Conservation (phyloP, 2,888 invertebrate species). For the Drosophila anomelani region DNA sequence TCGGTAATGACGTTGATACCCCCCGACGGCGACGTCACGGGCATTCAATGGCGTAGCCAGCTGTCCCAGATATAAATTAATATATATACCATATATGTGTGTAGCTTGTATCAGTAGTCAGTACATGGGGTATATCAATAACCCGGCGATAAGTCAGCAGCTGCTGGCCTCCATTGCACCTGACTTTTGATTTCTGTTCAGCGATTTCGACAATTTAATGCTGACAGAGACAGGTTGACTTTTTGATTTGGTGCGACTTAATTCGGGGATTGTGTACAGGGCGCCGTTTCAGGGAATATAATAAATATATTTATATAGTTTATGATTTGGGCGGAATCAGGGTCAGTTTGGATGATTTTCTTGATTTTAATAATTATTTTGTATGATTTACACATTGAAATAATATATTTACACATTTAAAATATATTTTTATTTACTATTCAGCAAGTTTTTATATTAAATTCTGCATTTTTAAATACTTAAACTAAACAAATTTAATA, state of each 20-base stretch:
- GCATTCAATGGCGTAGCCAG: constrained; percentile 27
- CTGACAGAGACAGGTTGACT: constrained; percentile 28
- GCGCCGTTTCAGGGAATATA: not conserved
- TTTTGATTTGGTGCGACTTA: constrained; percentile 14
- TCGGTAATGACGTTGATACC: constrained; percentile 5
- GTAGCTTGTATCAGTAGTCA: constrained; percentile 3
- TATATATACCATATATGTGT: not conserved
- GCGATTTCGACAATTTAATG: constrained; percentile 38
- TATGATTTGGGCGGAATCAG: not conserved
- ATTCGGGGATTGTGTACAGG: constrained; percentile 5
- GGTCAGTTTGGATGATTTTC: not conserved
- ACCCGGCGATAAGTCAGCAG: constrained; percentile 32
- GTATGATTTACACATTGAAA: no score
- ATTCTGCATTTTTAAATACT: not conserved
- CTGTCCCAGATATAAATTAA: constrained; percentile 5
- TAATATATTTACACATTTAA: no score
- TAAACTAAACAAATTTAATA: not conserved
- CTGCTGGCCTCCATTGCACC: constrained; percentile 23
- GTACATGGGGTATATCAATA: constrained; percentile 40
- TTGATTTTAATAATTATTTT: no score
- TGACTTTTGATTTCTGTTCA: constrained; percentile 9
- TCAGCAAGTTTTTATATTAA: no score
- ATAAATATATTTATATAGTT: not conserved
- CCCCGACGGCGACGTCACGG: constrained; percentile 10
- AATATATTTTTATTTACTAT: no score